These are phyloP conservation scores for Dendrolimus pini DNA, from an alignment of 2,888 invertebrate species.

Conservation along the genomic window DNA sequence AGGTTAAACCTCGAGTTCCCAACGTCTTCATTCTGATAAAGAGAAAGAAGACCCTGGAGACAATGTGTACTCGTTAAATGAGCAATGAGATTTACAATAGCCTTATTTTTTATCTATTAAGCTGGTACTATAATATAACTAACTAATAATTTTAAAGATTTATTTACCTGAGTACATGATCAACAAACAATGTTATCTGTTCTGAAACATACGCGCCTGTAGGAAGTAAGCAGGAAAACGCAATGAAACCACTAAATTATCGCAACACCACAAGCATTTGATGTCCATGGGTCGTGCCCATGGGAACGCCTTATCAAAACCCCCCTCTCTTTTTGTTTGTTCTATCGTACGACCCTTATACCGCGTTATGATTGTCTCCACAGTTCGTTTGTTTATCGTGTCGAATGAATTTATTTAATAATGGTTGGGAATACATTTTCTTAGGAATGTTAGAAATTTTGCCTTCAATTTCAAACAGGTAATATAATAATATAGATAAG, in stretches of 20 bases:
- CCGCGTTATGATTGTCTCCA: background rate
- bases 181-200: background rate
- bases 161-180: background rate
- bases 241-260: slow-evolving; percentile 23
- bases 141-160: too few relatives aligned
- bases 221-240: background rate
- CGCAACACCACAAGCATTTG: slow-evolving; percentile 30
- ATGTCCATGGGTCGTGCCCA: slow-evolving; percentile 23
- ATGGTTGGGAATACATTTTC: background rate
- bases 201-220: background rate
- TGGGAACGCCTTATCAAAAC: slow-evolving; percentile 33
- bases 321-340: slow-evolving; percentile 7
- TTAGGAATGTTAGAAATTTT: too few relatives aligned
- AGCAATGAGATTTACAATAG: too few relatives aligned
- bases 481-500: too few relatives aligned
- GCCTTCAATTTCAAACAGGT: too few relatives aligned
- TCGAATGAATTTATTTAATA: background rate
- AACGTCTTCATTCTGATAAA: too few relatives aligned
- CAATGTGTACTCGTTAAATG: too few relatives aligned
- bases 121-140: too few relatives aligned
- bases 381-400: background rate
- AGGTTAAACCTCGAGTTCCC: too few relatives aligned
- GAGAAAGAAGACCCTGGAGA: too few relatives aligned
- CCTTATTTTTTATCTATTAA: too few relatives aligned
- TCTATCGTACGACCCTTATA: background rate